Conservation (phyloP, 2,113 vertebrate genomes). For the Columbina picui region DNA sequence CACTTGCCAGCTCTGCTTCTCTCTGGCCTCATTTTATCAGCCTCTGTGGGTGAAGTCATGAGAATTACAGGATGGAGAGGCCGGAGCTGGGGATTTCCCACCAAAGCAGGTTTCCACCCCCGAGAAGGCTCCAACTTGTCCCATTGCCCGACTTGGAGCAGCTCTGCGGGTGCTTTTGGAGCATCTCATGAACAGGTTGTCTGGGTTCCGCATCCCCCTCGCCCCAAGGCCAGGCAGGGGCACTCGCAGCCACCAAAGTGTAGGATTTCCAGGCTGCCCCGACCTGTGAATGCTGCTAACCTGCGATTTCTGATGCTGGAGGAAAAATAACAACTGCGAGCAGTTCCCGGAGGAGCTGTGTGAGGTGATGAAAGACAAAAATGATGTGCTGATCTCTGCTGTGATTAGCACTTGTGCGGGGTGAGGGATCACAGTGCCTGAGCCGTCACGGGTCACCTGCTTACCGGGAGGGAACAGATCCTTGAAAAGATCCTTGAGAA, state of each 20-base stretch:
- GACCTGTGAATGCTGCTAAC: background rate
- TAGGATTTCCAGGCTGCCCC: background rate
- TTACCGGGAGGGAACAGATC: background rate
- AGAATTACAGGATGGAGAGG: background rate
- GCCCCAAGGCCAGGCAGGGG: background rate
- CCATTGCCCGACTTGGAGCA: background rate
- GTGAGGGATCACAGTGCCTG: background rate
- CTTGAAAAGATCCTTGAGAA: background rate
- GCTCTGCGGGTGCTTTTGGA: background rate
- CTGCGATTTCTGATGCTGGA: background rate
- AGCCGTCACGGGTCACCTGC: background rate
- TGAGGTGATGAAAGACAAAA: background rate
- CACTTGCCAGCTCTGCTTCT: background rate
- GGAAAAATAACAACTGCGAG: background rate
- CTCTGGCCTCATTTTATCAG: background rate
- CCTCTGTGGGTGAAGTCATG: background rate
- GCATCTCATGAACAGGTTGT: background rate
- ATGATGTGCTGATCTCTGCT: background rate
- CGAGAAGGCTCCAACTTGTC: background rate
- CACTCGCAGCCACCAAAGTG: fast-evolving
- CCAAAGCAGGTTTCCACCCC: background rate
- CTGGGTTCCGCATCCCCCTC: background rate
- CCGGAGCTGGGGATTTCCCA: background rate
- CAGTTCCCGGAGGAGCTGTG: background rate
- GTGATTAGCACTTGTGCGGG: background rate